A percentile compares a stretch with the other conserved stretches of the same genome.
phyloP scores from a whole-genome alignment of 2,797 vertebrate genomes.

The Nyctalus aviator region DNA sequence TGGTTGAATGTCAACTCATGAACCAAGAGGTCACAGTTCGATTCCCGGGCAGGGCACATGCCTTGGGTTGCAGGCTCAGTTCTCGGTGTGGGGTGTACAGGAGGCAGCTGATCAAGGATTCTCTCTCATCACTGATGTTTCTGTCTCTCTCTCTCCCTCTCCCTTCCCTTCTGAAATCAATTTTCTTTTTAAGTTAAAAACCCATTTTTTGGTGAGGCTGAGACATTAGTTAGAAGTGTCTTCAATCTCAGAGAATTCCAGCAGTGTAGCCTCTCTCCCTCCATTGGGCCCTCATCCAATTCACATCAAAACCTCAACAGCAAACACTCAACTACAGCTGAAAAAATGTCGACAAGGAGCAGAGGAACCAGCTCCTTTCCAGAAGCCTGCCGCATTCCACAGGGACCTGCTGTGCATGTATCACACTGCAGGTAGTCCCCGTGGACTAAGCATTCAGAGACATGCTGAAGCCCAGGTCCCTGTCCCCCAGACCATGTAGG shows the following conservation, averaged over 20 bases:
- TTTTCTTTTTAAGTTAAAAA: slow-evolving; percentile 86
- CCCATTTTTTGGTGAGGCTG: slow-evolving; percentile 90
- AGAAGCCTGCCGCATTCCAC: slow-evolving; percentile 91
- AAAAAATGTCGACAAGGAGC: slow-evolving; percentile 88
- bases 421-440: slow-evolving; percentile 86
- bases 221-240: slow-evolving; percentile 90
- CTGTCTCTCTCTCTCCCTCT: too few species aligned
- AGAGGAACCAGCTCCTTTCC: slow-evolving; percentile 87
- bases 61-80: too few species aligned
- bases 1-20: too few species aligned
- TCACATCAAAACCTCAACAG: slow-evolving; percentile 94
- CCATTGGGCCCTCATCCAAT: slow-evolving; percentile 93
- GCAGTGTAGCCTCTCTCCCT: slow-evolving; percentile 92
- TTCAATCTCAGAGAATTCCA: slow-evolving; percentile 92
- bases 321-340: slow-evolving; percentile 84
- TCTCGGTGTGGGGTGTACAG: too few species aligned
- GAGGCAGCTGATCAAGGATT: too few species aligned
- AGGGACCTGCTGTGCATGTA: slow-evolving; percentile 91
- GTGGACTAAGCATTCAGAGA: slow-evolving; percentile 80
- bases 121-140: too few species aligned
- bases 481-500: slow-evolving; percentile 91
- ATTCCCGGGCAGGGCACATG: too few species aligned
- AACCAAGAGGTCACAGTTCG: too few species aligned
- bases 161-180: too few species aligned
- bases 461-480: slow-evolving; percentile 87